phyloP scores from a whole-genome alignment of 1,140 invertebrate species.

The Trachelipus rathkii region DNA sequence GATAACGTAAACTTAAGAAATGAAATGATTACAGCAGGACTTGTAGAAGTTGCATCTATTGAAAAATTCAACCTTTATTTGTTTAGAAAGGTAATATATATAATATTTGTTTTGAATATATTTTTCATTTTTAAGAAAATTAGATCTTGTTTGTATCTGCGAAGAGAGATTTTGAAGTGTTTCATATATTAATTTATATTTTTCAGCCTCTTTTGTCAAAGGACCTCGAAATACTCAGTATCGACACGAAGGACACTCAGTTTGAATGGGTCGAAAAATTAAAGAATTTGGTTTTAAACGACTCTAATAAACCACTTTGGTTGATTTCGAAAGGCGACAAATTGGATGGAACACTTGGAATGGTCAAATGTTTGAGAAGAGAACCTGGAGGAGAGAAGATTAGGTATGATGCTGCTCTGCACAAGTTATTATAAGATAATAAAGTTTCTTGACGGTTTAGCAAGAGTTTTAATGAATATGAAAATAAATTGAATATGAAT shows the following conservation, averaged over 20 bases:
- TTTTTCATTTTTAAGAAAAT: no score
- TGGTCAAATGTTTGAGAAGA: slow-evolving; percentile 80
- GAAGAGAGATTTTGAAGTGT: no score
- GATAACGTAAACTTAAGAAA: neutral
- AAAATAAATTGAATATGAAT: no score
- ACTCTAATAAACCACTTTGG: slow-evolving; percentile 50
- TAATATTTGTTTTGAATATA: no score
- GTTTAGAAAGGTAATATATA: neutral
- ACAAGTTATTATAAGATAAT: slow-evolving; percentile 30
- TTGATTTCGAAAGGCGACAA: slow-evolving; percentile 44
- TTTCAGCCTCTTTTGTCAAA: neutral
- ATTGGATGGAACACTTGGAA: slow-evolving; percentile 71
- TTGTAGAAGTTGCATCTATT: neutral
- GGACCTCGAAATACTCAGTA: slow-evolving; percentile 15
- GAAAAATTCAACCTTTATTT: neutral
- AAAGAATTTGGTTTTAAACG: slow-evolving; percentile 34
- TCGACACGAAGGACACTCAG: slow-evolving; percentile 11
- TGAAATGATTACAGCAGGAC: neutral
- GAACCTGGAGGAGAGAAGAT: slow-evolving; percentile 74
- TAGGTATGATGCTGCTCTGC: slow-evolving; percentile 52
- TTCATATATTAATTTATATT: neutral
- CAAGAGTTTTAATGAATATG: no score
- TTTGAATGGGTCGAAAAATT: slow-evolving; percentile 33
- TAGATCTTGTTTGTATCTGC: no score
- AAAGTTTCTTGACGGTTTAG: no score